Evolutionary conservation across 2,797 vertebrate genomes (phyloP).

Genomic region (Anolis apletophallus): DNA sequence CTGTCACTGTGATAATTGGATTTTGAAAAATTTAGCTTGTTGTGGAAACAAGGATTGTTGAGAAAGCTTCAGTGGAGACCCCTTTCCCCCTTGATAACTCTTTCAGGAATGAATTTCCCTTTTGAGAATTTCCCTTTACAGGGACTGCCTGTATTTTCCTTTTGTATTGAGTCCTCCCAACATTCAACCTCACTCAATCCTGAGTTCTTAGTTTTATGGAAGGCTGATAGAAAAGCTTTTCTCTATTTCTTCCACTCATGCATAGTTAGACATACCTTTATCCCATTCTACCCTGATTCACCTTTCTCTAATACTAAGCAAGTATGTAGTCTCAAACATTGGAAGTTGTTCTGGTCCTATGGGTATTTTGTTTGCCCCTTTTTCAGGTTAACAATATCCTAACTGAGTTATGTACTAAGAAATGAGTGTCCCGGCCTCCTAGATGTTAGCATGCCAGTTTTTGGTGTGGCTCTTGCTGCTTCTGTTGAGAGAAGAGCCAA

Average conservation of each 20-base stretch:
- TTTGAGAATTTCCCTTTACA: no score
- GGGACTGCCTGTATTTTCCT: no score
- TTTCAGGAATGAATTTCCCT: no score
- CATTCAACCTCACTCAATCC: background rate
- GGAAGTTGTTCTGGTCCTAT: background rate
- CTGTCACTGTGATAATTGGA: no score
- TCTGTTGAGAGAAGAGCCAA: slow-evolving; percentile 17
- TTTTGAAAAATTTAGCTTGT: no score
- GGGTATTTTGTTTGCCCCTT: background rate
- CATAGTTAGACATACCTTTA: background rate
- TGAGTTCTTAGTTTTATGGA: background rate
- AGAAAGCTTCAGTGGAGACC: no score
- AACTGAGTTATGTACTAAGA: background rate
- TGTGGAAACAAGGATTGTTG: no score
- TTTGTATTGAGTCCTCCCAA: no score
- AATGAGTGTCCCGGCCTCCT: background rate
- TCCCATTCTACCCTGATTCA: background rate
- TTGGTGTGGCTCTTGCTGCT: slow-evolving; percentile 2
- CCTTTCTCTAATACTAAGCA: no score
- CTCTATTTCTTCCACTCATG: background rate
- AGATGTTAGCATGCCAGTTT: background rate
- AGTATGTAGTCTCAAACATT: background rate
- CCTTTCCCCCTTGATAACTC: no score
- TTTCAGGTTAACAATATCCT: background rate
- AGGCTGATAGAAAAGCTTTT: background rate